A percentile compares a stretch with the other conserved stretches of the same genome.
phyloP scores from a whole-genome alignment of 2,888 invertebrate genomes.

The Cryptosula pallasiana region DNA sequence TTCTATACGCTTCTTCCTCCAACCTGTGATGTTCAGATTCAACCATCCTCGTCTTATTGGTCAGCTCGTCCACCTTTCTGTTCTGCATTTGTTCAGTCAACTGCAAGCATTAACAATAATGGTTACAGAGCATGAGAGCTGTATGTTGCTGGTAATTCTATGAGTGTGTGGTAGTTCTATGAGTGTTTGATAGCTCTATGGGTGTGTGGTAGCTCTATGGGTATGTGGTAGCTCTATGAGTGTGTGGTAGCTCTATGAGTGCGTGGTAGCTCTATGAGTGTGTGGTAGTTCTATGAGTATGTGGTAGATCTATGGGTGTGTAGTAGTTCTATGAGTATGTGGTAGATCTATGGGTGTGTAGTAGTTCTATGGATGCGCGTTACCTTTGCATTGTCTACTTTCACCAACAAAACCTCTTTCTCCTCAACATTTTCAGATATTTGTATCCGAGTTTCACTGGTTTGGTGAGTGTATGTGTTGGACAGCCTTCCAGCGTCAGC shows the following conservation, averaged over 20 bases:
- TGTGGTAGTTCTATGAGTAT: too few species aligned
- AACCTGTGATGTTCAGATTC: slow-evolving; percentile 18
- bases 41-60: slow-evolving; percentile 20
- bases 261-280: too few species aligned
- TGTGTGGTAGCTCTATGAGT: too few species aligned
- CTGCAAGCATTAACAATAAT: not conserved
- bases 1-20: slow-evolving; percentile 16
- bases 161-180: too few species aligned
- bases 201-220: too few species aligned
- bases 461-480: slow-evolving; percentile 42
- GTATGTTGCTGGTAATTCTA: too few species aligned
- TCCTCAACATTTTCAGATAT: slow-evolving; percentile 43
- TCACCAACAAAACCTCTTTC: slow-evolving; percentile 41
- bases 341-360: too few species aligned
- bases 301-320: too few species aligned
- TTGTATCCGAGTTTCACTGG: slow-evolving; percentile 38
- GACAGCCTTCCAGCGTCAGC: slow-evolving; percentile 42
- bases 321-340: too few species aligned
- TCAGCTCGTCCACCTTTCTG: slow-evolving; percentile 26
- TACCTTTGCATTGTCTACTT: slow-evolving; percentile 42
- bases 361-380: slow-evolving; percentile 22
- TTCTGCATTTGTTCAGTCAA: slow-evolving; percentile 12
- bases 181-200: too few species aligned
- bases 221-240: too few species aligned
- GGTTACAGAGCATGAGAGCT: not conserved